These are phyloP conservation scores for Brachyptera risi DNA, from an alignment of 2,888 invertebrate genomes.

Conservation along the genomic window DNA sequence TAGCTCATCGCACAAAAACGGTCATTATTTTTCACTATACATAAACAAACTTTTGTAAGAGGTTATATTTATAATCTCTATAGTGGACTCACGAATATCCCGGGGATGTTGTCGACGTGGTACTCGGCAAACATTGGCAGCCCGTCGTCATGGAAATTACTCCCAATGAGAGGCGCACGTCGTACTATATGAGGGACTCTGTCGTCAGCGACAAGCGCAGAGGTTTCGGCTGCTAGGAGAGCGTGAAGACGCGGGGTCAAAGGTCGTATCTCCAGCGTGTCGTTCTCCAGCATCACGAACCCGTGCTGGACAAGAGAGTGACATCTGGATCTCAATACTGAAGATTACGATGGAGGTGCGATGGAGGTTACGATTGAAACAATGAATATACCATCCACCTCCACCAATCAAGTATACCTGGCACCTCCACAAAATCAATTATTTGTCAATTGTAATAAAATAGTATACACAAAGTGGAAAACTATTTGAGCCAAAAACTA, in stretches of 20 bases:
- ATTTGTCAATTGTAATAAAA: too few species aligned
- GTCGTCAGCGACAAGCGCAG: conserved; percentile 27
- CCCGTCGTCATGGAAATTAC: conserved; percentile 46
- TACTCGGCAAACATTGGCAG: not conserved
- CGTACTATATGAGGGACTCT: conserved; percentile 55
- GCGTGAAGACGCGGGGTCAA: conserved; percentile 42
- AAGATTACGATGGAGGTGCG: not conserved
- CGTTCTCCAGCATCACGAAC: conserved; percentile 61
- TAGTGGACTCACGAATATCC: not conserved
- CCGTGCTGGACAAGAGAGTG: conserved; percentile 60
- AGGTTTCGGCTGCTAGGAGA: conserved; percentile 37
- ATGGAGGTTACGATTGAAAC: not conserved
- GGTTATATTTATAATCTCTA: too few species aligned
- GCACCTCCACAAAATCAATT: too few species aligned
- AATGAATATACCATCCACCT: too few species aligned
- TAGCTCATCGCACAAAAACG: too few species aligned
- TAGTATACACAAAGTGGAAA: too few species aligned
- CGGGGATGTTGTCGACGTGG: not conserved
- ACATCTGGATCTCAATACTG: not conserved
- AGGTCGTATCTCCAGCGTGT: conserved; percentile 67
- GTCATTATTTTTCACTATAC: too few species aligned
- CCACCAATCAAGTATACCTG: too few species aligned
- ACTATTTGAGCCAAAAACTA: too few species aligned
- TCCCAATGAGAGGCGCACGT: conserved; percentile 49
- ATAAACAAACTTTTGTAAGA: too few species aligned